Conservation (phyloP, 2,888 invertebrate genomes). For the Acrocyrtus sp. region DNA sequence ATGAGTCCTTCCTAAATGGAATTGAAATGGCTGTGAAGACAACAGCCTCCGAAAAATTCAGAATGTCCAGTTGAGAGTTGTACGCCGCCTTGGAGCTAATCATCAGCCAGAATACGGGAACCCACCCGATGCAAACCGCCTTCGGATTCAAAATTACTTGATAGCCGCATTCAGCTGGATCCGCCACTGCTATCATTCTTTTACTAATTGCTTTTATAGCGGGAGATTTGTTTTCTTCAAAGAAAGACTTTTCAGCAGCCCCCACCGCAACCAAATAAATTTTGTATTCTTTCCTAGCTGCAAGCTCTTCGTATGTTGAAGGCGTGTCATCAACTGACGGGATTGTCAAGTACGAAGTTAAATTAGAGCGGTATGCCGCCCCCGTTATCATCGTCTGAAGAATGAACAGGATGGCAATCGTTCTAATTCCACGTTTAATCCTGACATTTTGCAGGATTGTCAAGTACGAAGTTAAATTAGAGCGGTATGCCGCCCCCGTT, state of each 20-base stretch:
- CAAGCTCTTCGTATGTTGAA: slow-evolving; percentile 7
- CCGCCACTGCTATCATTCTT: not conserved
- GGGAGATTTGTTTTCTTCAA: not conserved
- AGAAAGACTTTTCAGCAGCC: slow-evolving; percentile 3
- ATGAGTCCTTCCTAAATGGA: slow-evolving; percentile 16
- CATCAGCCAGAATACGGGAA: not conserved
- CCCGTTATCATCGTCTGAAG: slow-evolving; percentile 7
- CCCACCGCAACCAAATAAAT: slow-evolving; percentile 3
- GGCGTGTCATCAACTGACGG: slow-evolving; percentile 1
- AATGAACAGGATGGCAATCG: not conserved
- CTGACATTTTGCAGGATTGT: slow-evolving; percentile 11
- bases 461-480: slow-evolving; percentile 1
- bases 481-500: not conserved
- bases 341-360: slow-evolving; percentile 13
- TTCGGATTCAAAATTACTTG: not conserved
- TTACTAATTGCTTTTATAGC: not conserved
- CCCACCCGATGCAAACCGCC: slow-evolving; percentile 4
- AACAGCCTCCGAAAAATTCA: slow-evolving; percentile 1
- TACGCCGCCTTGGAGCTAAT: not conserved
- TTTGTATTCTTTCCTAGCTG: not conserved
- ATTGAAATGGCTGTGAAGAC: not conserved
- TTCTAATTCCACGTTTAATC: not conserved
- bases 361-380: not conserved
- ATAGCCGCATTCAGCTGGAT: not conserved
- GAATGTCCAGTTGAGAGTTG: not conserved